Evolutionary conservation across 37 sponge, comb jelly and placozoan species (phyloP).

Genomic region (Halichondria panicea): DNA sequence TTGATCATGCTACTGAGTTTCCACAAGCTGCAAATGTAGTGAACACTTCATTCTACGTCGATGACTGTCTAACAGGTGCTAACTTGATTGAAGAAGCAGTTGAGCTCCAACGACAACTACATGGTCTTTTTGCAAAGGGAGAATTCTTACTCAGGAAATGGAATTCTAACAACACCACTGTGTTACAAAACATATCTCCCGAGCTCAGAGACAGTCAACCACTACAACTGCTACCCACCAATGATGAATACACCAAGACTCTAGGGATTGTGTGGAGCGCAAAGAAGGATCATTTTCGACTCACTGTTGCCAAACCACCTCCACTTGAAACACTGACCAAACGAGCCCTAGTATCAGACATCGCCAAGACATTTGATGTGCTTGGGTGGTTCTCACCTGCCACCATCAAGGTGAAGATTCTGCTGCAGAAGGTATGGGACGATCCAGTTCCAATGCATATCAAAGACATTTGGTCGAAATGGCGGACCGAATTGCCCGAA

Average conservation of each 20-base stretch:
- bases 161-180: slow-evolving; percentile 27
- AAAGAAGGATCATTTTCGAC: slow-evolving; percentile 14
- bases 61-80: slow-evolving; percentile 40
- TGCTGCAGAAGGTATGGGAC: slow-evolving; percentile 36
- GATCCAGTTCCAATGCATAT: slow-evolving; percentile 26
- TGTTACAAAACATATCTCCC: slow-evolving; percentile 24
- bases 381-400: slow-evolving; percentile 19
- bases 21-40: slow-evolving; percentile 38
- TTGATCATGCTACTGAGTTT: slow-evolving; percentile 20
- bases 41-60: slow-evolving; percentile 22
- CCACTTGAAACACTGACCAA: neutral
- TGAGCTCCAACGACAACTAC: slow-evolving; percentile 13
- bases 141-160: slow-evolving; percentile 41
- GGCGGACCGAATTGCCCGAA: slow-evolving; percentile 9
- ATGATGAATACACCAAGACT: slow-evolving; percentile 8
- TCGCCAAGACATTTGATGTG: slow-evolving; percentile 29
- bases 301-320: slow-evolving; percentile 11
- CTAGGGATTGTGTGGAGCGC: slow-evolving; percentile 35
- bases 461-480: slow-evolving; percentile 20
- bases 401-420: slow-evolving; percentile 41
- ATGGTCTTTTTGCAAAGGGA: slow-evolving; percentile 26
- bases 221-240: slow-evolving; percentile 6
- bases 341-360: slow-evolving; percentile 12
- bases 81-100: slow-evolving; percentile 10
- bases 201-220: slow-evolving; percentile 28